Evolutionary conservation across 92 coral and sea anemone genomes (phyloP).

Genomic region (Meandrina meandrites): DNA sequence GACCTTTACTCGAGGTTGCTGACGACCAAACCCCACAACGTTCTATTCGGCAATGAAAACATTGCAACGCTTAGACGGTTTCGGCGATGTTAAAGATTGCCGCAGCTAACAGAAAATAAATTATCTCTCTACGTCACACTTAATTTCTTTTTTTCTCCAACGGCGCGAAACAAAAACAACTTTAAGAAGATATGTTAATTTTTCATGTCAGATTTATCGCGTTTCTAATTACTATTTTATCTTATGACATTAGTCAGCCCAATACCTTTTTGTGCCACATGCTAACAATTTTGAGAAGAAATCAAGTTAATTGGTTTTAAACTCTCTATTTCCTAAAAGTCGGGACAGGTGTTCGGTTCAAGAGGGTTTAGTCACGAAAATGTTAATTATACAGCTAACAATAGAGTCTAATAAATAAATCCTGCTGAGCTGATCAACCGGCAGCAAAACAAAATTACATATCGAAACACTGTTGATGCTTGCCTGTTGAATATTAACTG

Average conservation of each 20-base stretch:
- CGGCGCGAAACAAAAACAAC: conserved; percentile 19
- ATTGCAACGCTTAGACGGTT: no score
- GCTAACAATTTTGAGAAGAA: neutral
- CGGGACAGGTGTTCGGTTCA: neutral
- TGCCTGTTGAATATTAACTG: no score
- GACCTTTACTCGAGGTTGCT: neutral
- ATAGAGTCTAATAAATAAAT: neutral
- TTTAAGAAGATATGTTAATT: neutral
- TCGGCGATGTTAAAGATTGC: neutral
- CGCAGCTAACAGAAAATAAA: neutral
- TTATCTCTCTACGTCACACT: neutral
- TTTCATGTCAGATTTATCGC: neutral
- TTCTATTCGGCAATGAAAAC: neutral
- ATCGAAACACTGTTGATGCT: no score
- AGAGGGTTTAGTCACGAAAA: conserved; percentile 22
- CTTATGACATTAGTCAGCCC: neutral
- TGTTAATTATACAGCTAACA: neutral
- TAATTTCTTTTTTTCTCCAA: conserved; percentile 14
- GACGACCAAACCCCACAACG: neutral
- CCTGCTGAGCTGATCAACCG: neutral
- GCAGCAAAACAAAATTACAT: no score
- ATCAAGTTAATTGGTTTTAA: conserved; percentile 1
- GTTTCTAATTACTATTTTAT: no score
- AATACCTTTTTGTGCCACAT: neutral
- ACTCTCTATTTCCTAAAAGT: neutral